These are phyloP conservation scores for Emydoidea blandingii DNA, from an alignment of 2,797 vertebrate genomes.

Conservation along the genomic window DNA sequence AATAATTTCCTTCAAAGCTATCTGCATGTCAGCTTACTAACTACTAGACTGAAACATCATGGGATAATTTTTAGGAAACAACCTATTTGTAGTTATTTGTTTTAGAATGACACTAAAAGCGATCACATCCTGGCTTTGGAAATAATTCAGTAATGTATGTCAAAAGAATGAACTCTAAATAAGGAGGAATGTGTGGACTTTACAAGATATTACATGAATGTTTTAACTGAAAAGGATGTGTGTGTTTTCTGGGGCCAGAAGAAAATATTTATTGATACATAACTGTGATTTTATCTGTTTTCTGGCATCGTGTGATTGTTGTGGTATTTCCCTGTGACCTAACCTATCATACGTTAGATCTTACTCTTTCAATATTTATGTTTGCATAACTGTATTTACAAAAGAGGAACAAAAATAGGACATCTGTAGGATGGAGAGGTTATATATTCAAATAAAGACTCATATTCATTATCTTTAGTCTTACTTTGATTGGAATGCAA, in stretches of 20 bases:
- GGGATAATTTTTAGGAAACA: slow-evolving; percentile 13
- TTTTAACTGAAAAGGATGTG: slow-evolving; percentile 18
- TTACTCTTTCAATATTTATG: slow-evolving; percentile 11
- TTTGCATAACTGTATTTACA: slow-evolving; percentile 26
- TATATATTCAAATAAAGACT: not conserved
- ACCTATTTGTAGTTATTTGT: slow-evolving; percentile 17
- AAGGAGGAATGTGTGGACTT: not conserved
- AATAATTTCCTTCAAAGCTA: not conserved
- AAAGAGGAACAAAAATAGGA: slow-evolving; percentile 27
- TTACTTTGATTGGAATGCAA: not conserved
- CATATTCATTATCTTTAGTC: not conserved
- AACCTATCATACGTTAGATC: not conserved
- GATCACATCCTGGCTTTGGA: not conserved
- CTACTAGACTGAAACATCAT: not conserved
- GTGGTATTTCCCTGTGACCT: slow-evolving; percentile 20
- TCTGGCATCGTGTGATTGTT: slow-evolving; percentile 32
- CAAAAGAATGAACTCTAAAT: not conserved
- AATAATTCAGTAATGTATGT: not conserved
- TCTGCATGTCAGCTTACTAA: not conserved
- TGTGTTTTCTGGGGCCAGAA: not conserved
- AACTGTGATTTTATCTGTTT: slow-evolving; percentile 42
- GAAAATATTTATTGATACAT: not conserved
- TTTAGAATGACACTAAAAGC: not conserved
- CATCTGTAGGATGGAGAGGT: not conserved
- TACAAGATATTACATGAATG: not conserved